These are phyloP conservation scores for Puffinus mauretanicus DNA, from an alignment of 2,113 vertebrate species.

Conservation along the genomic window DNA sequence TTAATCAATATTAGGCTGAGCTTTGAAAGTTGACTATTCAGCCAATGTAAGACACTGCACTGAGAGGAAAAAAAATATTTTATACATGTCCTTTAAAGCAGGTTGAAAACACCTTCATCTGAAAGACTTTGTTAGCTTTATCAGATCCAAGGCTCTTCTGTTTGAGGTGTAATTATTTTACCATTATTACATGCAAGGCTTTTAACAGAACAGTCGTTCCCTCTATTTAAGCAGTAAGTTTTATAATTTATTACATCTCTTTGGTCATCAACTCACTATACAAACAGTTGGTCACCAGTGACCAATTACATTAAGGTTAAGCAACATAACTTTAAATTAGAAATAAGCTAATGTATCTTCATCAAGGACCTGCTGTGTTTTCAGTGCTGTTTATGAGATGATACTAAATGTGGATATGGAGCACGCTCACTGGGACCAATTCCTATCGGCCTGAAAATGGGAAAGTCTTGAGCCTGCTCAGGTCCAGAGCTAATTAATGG, in stretches of 20 bases:
- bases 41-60: neutral
- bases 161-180: constrained; percentile 79
- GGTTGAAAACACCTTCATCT: constrained; percentile 33
- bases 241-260: constrained; percentile 75
- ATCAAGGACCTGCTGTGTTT: constrained; percentile 81
- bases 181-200: constrained; percentile 73
- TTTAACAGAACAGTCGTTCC: constrained; percentile 73
- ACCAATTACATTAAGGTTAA: constrained; percentile 88
- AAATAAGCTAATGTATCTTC: constrained; percentile 81
- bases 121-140: constrained; percentile 69
- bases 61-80: neutral
- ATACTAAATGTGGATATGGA: constrained; percentile 82
- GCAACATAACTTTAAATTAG: constrained; percentile 79
- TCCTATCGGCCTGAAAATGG: constrained; percentile 81
- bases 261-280: constrained; percentile 80
- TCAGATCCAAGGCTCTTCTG: constrained; percentile 67
- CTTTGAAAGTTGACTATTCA: constrained; percentile 54
- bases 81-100: constrained; percentile 37
- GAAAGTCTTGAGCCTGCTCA: constrained; percentile 74
- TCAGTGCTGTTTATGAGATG: constrained; percentile 82
- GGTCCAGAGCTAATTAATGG: constrained; percentile 85
- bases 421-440: constrained; percentile 83
- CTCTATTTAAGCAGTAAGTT: constrained; percentile 74
- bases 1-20: constrained; percentile 60
- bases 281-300: constrained; percentile 86